These are phyloP conservation scores for Hylia prasina DNA, from an alignment of 2,113 vertebrate genomes.

Conservation along the genomic window DNA sequence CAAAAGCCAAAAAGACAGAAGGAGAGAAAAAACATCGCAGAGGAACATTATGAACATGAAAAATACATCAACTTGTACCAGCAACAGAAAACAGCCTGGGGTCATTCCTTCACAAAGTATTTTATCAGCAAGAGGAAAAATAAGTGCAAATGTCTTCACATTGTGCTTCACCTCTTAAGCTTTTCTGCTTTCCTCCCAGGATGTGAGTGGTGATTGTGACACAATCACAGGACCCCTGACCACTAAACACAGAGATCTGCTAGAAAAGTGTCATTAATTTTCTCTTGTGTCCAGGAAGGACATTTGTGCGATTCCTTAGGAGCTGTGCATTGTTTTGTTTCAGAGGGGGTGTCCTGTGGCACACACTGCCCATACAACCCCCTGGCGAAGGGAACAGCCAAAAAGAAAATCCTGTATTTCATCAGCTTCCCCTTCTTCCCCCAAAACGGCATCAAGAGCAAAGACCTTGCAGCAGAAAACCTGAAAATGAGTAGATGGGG, in stretches of 20 bases:
- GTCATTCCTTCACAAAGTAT: not conserved
- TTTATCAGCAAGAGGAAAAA: not conserved
- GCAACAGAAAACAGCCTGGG: not conserved
- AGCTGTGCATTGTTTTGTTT: not conserved
- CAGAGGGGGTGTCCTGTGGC: not conserved
- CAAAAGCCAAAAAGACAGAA: not conserved
- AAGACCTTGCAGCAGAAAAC: not conserved
- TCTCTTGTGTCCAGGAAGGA: not conserved
- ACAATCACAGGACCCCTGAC: not conserved
- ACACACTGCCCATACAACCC: not conserved
- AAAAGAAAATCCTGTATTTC: not conserved
- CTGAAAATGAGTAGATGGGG: not conserved
- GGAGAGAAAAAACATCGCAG: not conserved
- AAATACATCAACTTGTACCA: not conserved
- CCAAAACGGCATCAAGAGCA: not conserved
- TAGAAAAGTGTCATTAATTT: not conserved
- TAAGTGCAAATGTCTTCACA: not conserved
- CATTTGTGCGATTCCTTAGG: not conserved
- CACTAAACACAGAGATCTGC: not conserved
- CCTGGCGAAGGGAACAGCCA: not conserved
- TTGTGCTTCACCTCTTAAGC: not conserved
- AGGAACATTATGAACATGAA: not conserved
- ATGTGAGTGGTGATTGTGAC: not conserved
- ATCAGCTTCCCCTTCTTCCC: not conserved
- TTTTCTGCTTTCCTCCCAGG: not conserved